A percentile compares a stretch with the other conserved stretches of the same genome.
phyloP scores from a whole-genome alignment of 2,888 invertebrate genomes.

The Hypomecis atomaria region DNA sequence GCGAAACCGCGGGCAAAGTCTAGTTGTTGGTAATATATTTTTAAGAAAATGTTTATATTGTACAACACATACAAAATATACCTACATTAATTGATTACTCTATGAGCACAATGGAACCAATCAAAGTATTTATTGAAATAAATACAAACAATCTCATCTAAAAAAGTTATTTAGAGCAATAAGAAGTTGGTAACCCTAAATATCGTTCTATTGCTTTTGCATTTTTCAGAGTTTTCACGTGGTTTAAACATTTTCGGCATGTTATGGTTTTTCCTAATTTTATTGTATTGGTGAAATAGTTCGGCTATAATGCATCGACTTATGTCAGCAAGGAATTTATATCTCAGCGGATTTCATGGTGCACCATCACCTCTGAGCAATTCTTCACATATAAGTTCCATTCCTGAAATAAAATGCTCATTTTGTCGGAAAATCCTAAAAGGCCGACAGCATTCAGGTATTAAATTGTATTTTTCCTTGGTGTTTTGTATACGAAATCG shows the following conservation, averaged over 20 bases:
- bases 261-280: constrained; percentile 57
- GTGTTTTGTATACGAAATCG: neutral
- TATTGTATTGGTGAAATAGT: constrained; percentile 52
- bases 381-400: constrained; percentile 51
- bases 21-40: no score
- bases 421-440: constrained; percentile 74
- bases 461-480: constrained; percentile 4
- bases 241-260: constrained; percentile 66
- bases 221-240: constrained; percentile 65
- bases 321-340: constrained; percentile 70
- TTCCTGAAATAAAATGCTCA: constrained; percentile 73
- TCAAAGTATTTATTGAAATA: no score
- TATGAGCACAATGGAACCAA: no score
- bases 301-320: constrained; percentile 74
- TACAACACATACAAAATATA: no score
- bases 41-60: no score
- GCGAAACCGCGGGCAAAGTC: no score
- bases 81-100: no score
- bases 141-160: no score
- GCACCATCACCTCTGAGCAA: constrained; percentile 58
- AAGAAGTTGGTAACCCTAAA: no score
- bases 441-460: constrained; percentile 68
- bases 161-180: no score
- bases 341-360: constrained; percentile 69
- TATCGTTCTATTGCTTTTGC: no score